phyloP scores from a whole-genome alignment of 2,888 invertebrate genomes.

The Panopea generosa region DNA sequence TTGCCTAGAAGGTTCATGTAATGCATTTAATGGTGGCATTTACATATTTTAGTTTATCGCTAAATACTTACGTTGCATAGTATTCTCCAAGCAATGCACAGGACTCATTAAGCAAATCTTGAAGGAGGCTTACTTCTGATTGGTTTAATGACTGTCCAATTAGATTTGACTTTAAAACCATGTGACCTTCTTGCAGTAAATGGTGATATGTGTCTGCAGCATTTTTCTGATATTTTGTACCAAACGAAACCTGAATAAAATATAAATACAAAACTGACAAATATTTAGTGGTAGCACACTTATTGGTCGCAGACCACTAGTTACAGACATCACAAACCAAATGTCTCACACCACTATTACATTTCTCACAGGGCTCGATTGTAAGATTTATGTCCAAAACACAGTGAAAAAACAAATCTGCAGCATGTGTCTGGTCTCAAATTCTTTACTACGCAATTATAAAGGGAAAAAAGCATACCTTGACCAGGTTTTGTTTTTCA shows the following conservation, averaged over 20 bases:
- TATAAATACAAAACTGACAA: neutral
- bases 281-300: neutral
- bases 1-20: no score
- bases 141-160: conserved; percentile 61
- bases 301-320: neutral
- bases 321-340: neutral
- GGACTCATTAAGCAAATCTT: conserved; percentile 69
- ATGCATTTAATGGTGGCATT: no score
- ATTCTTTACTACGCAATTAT: no score
- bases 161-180: conserved; percentile 86
- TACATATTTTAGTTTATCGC: no score
- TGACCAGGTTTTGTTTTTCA: no score
- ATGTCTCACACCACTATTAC: no score
- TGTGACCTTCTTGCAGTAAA: conserved; percentile 90
- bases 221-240: conserved; percentile 84
- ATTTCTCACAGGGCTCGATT: no score
- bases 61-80: conserved; percentile 74
- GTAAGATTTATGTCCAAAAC: no score
- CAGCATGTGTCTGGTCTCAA: no score
- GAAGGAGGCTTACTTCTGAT: conserved; percentile 51
- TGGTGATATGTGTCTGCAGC: conserved; percentile 90
- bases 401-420: no score
- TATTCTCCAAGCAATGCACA: conserved; percentile 75
- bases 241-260: conserved; percentile 69
- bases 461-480: no score